A percentile compares a stretch with the other conserved stretches of the same genome.
Conservation (phyloP, 2,888 invertebrate species). For the Lypha dubia region DNA sequence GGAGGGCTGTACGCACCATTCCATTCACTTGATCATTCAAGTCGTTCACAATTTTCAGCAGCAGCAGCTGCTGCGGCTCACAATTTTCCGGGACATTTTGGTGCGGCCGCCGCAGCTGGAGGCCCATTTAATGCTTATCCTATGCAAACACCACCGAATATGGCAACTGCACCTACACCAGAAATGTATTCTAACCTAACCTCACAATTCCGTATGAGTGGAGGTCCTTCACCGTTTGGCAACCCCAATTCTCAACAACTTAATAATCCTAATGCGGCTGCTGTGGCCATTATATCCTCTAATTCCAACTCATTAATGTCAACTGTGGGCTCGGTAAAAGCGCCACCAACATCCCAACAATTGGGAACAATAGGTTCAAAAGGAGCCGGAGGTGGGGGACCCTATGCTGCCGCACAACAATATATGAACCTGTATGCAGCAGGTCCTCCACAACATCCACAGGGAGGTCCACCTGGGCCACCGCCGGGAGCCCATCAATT, state of each 20-base stretch:
- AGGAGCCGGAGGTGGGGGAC: constrained; percentile 77
- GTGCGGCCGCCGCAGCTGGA: constrained; percentile 82
- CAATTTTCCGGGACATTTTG: constrained; percentile 85
- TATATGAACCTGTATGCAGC: constrained; percentile 83
- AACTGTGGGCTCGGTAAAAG: constrained; percentile 92
- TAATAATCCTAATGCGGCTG: constrained; percentile 91
- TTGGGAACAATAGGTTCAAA: constrained; percentile 91
- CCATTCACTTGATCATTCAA: constrained; percentile 87
- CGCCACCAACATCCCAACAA: constrained; percentile 90
- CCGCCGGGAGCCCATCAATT: constrained; percentile 81
- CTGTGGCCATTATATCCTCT: constrained; percentile 91
- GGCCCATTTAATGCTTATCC: constrained; percentile 88
- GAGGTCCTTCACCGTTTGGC: constrained; percentile 85
- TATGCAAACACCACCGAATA: constrained; percentile 84
- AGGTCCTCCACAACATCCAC: constrained; percentile 80
- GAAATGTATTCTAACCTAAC: constrained; percentile 88
- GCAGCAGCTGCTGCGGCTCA: constrained; percentile 85
- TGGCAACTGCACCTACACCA: constrained; percentile 86
- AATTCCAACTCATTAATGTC: constrained; percentile 95
- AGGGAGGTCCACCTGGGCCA: constrained; percentile 75
- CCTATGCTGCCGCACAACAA: constrained; percentile 80
- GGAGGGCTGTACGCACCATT: constrained; percentile 93
- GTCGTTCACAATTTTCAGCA: constrained; percentile 91
- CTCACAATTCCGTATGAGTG: constrained; percentile 86
- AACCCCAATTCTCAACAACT: constrained; percentile 88